Evolutionary conservation across 2,113 vertebrate genomes (phyloP).

Genomic region (Platysternon megacephalum): DNA sequence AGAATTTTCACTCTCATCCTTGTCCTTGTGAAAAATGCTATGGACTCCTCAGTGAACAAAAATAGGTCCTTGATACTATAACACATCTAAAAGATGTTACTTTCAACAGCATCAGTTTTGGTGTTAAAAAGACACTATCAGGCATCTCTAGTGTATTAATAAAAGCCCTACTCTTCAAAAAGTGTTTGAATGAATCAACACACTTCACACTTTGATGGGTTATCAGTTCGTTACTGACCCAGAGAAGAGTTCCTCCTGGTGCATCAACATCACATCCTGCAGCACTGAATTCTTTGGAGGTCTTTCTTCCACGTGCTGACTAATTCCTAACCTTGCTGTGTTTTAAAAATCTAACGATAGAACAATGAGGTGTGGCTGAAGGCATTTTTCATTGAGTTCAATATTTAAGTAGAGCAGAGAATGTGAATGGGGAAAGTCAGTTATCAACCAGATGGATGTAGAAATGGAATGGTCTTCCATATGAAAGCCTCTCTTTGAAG

Average conservation of each 20-base stretch:
- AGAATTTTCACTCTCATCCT: background rate
- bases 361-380: conserved; percentile 3
- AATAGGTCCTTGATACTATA: background rate
- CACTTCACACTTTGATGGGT: conserved; percentile 9
- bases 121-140: conserved; percentile 51
- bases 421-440: background rate
- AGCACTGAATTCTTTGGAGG: conserved; percentile 9
- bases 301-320: conserved; percentile 47
- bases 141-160: background rate
- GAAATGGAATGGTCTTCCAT: conserved; percentile 28
- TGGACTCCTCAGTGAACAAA: background rate
- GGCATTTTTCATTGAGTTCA: conserved; percentile 40
- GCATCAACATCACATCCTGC: conserved; percentile 22
- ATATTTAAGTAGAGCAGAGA: conserved; percentile 17
- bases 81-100: conserved; percentile 10
- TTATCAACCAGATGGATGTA: conserved; percentile 39
- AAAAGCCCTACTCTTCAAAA: background rate
- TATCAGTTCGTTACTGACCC: conserved; percentile 19
- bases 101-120: conserved; percentile 32
- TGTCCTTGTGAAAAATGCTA: background rate
- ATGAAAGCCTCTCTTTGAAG: conserved; percentile 26
- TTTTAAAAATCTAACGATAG: conserved; percentile 41
- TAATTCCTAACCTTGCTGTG: conserved; percentile 5
- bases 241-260: conserved; percentile 13
- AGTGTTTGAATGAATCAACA: conserved; percentile 48